Evolutionary conservation across 2,888 invertebrate species (phyloP), one percentile per base, ranked within the genome.

Genomic region (Brenthis daphne): DNA sequence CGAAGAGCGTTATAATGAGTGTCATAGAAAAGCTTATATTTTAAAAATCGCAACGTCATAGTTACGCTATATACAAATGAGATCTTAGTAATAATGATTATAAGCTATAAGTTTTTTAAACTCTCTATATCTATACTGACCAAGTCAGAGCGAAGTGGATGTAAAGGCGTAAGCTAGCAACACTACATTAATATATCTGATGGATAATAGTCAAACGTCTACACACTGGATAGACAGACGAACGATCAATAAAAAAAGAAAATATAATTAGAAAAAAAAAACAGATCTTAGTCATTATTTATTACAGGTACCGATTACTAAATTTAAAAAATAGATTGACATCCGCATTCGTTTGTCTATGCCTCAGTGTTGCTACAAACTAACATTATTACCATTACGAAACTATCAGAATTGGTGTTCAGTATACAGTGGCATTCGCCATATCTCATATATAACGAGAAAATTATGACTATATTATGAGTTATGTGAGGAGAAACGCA

Each of bases 91-190:
- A 77, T 80, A 79, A 77, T 76, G 80, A 77, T 80, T 82, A 85
- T 72, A 80, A 78, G 77, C 80, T 84, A 82, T 75, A 86, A 86
- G 87, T 88, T 88, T 87, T 79, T 82, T 80, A 89, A 89, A 90
- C 86, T 87, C 82, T 81, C 79, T 76, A 80, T 76, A 78, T 77
- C 79, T 77, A 73, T 77, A 80, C 81, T 84, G 86, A 88, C 85
- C 85, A 85, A 82, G 87, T 86, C 85, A 85, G 83, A 77, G 78
- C 80, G 79, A 82, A 80, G 79, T 76, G 78, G 64, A 68, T 71
- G 71, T 72, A 70, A 69, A 77, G 71, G 76, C 70, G 75, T 78
- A 84, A 84, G 83, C 88, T 88, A 88, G 88, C 87, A 85, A 88
- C 80, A 83, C 87, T 88, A 88, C 72, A 60, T 50, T 43, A 69